These are phyloP conservation scores for Cyanocitta stelleri DNA, from an alignment of 2,113 vertebrate species.

Conservation along the genomic window DNA sequence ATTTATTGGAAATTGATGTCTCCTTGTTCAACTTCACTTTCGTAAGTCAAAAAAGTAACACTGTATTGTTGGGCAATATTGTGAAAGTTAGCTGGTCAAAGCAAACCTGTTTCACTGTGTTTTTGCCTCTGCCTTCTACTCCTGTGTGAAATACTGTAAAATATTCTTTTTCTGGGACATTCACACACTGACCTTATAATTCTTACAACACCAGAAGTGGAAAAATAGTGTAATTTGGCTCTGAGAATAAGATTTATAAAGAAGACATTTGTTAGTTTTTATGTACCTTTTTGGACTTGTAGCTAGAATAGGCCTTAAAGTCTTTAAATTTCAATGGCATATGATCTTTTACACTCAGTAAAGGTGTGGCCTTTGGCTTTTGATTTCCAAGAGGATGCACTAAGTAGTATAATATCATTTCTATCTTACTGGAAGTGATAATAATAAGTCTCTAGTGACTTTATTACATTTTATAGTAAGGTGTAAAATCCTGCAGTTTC, in stretches of 20 bases:
- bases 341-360: neutral
- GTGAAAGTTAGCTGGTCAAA: neutral
- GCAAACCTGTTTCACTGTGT: neutral
- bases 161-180: neutral
- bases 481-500: neutral
- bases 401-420: neutral
- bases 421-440: neutral
- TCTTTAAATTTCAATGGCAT: neutral
- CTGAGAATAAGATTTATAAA: neutral
- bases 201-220: neutral
- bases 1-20: neutral
- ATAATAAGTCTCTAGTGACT: neutral
- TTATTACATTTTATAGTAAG: neutral
- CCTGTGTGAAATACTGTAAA: neutral
- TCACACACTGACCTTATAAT: neutral
- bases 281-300: neutral
- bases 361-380: neutral
- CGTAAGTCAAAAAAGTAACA: neutral
- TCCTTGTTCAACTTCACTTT: neutral
- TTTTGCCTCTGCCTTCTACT: neutral
- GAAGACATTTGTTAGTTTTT: neutral
- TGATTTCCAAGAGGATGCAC: neutral
- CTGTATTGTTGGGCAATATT: neutral
- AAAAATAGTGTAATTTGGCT: neutral
- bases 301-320: neutral